A percentile compares a stretch with the other conserved stretches of the same genome.
phyloP scores from a whole-genome alignment of 1,140 invertebrate genomes.

The Microplitis demolitor region DNA sequence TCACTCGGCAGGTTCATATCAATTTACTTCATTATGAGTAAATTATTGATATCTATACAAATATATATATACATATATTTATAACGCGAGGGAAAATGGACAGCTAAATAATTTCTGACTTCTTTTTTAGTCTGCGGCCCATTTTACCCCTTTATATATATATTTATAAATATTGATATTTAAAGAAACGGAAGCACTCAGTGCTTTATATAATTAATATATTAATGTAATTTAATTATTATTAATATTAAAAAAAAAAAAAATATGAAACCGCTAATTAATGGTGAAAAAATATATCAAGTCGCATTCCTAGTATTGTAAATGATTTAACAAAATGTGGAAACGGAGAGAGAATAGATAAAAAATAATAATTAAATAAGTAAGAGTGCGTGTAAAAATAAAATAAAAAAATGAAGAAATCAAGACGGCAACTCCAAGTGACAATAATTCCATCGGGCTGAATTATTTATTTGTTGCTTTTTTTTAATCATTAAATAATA shows the following conservation, averaged over 20 bases:
- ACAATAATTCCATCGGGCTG: constrained; percentile 26
- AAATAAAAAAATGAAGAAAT: constrained; percentile 27
- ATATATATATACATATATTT: constrained; percentile 32
- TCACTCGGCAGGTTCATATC: no score
- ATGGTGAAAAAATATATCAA: no score
- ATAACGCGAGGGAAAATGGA: no score
- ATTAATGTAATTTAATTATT: neutral
- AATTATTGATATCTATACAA: constrained; percentile 47
- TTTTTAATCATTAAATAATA: constrained; percentile 4
- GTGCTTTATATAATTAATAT: constrained; percentile 44
- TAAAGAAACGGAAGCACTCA: constrained; percentile 31
- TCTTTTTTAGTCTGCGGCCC: no score
- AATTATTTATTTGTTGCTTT: neutral
- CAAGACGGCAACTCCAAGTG: constrained; percentile 33
- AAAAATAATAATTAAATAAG: neutral
- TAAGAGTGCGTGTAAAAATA: neutral
- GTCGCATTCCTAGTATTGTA: no score
- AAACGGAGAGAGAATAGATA: neutral
- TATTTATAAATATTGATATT: neutral
- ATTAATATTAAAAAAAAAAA: constrained; percentile 7
- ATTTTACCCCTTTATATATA: neutral
- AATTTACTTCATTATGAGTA: neutral
- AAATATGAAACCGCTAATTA: constrained; percentile 21
- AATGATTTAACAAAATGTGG: no score
- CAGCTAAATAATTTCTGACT: no score